These are phyloP conservation scores for Tinea trinotella DNA, from an alignment of 2,888 invertebrate species.

Conservation along the genomic window DNA sequence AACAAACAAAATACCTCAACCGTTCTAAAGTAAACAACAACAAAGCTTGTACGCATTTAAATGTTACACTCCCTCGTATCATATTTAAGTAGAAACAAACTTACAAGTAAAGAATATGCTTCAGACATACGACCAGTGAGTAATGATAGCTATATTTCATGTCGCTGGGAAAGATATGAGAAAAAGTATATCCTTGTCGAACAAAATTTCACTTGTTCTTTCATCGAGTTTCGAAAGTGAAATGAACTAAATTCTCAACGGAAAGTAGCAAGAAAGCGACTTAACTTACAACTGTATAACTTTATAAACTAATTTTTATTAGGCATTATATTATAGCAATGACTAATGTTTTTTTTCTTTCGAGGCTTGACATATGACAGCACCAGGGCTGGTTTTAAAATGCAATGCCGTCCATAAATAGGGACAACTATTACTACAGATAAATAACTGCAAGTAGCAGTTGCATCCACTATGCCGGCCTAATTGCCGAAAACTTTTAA, in stretches of 20 bases:
- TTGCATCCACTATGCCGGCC: no score
- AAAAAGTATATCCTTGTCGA: constrained; percentile 56
- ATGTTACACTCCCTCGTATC: neutral
- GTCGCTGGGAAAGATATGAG: constrained; percentile 46
- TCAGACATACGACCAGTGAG: constrained; percentile 43
- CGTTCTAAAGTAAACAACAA: no score
- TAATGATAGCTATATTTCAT: constrained; percentile 53
- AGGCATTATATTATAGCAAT: neutral
- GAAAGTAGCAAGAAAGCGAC: neutral
- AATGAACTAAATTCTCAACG: constrained; percentile 23
- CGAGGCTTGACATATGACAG: neutral
- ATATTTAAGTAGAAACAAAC: constrained; percentile 15
- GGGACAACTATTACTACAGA: no score
- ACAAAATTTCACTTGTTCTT: constrained; percentile 52
- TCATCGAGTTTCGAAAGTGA: constrained; percentile 12
- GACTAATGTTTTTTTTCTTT: neutral
- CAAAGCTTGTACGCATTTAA: neutral
- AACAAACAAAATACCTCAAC: no score
- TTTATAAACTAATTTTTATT: neutral
- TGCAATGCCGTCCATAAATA: no score
- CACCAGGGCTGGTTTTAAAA: no score
- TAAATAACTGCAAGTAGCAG: no score
- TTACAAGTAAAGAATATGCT: constrained; percentile 44
- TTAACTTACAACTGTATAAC: neutral
- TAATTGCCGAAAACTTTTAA: no score